Percentiles rank a stretch among this genome's conserved stretches.
These are phyloP conservation scores for Patella depressa DNA, from an alignment of 2,888 invertebrate genomes.

Conservation along the genomic window DNA sequence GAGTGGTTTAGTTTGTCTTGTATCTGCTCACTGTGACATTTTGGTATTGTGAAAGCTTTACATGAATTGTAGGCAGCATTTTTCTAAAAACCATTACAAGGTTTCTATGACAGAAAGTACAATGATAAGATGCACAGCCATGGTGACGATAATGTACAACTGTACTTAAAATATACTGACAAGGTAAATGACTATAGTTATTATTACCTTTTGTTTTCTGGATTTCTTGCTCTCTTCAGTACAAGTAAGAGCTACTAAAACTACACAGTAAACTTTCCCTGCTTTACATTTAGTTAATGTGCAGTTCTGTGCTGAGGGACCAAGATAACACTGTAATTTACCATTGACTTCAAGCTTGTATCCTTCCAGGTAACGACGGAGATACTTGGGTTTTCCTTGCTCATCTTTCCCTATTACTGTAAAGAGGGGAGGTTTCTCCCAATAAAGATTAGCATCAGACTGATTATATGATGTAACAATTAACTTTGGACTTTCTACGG, in stretches of 20 bases:
- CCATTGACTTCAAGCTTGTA: constrained; percentile 70
- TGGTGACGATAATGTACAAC: too few species aligned
- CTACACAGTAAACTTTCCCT: constrained; percentile 67
- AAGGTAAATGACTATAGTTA: too few species aligned
- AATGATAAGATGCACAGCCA: too few species aligned
- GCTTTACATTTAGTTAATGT: constrained; percentile 70
- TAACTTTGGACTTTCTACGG: constrained; percentile 66
- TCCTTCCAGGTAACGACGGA: constrained; percentile 64
- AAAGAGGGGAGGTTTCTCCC: constrained; percentile 70
- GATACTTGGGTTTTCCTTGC: constrained; percentile 44
- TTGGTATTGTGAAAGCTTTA: too few species aligned
- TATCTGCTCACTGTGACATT: too few species aligned
- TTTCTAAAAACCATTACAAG: too few species aligned
- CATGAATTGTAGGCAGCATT: too few species aligned
- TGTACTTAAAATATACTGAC: too few species aligned
- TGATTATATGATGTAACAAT: constrained; percentile 65
- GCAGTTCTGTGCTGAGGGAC: constrained; percentile 67
- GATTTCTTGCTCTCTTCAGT: constrained; percentile 66
- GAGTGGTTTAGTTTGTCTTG: too few species aligned
- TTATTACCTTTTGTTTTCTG: constrained; percentile 54
- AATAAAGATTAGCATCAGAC: constrained; percentile 66
- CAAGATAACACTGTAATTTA: constrained; percentile 66
- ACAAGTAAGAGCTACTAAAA: constrained; percentile 69
- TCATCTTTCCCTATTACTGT: constrained; percentile 59
- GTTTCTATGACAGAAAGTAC: too few species aligned